Conservation (phyloP, 1,140 invertebrate genomes). For the Hermetia illucens region DNA sequence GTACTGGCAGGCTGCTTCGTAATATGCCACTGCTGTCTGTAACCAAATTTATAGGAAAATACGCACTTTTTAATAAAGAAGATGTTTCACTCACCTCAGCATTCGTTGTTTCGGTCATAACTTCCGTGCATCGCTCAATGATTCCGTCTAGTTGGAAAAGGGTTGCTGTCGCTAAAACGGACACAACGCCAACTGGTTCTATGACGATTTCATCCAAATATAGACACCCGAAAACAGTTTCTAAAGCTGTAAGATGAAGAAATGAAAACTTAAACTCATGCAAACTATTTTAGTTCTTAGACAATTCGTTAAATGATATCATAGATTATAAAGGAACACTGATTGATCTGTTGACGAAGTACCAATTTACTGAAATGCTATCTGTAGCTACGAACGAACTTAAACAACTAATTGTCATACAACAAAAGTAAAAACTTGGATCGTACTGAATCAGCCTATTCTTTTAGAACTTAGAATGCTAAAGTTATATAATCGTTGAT, state of each 20-base stretch:
- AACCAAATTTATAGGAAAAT: too few species aligned
- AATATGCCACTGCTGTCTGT: conserved; percentile 53
- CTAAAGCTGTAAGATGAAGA: conserved; percentile 39
- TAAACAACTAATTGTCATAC: too few species aligned
- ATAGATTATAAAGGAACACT: too few species aligned
- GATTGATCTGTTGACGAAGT: too few species aligned
- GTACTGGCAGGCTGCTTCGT: conserved; percentile 51
- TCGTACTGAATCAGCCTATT: too few species aligned
- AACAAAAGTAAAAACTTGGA: too few species aligned
- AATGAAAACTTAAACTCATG: conserved; percentile 1
- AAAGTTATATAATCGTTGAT: too few species aligned
- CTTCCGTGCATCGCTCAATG: conserved; percentile 57
- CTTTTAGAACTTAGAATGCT: too few species aligned
- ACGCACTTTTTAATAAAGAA: conserved; percentile 8
- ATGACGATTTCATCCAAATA: conserved; percentile 65
- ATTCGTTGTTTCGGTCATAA: conserved; percentile 66
- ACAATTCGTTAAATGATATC: too few species aligned
- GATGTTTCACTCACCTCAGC: conserved; percentile 27
- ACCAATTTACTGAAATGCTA: too few species aligned
- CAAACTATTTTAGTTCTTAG: conserved; percentile 1
- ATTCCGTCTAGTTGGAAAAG: conserved; percentile 62
- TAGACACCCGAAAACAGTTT: conserved; percentile 60
- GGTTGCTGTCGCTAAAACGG: conserved; percentile 59
- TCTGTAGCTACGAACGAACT: too few species aligned
- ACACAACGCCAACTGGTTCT: conserved; percentile 52